Base-by-base conservation (phyloP, 2,888 invertebrate species). In the Leucania comma region DNA sequence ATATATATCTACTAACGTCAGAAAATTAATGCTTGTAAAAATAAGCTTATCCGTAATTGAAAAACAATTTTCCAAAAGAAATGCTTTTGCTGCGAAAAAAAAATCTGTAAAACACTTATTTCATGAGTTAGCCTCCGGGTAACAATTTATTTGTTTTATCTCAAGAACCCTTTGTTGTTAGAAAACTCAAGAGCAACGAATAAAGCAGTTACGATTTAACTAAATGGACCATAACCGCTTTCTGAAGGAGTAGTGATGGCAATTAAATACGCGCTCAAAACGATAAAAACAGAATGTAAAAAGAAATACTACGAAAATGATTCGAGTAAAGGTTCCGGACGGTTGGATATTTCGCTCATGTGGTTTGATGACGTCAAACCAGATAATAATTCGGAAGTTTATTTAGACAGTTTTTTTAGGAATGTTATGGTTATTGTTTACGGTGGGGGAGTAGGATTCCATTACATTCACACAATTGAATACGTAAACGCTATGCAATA, bases 71-170 rank as follows among this genome's bases (percentile, higher is more conserved):
- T 60, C 56, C 77, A 82, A 81, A 82, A 84, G 75, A 80, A 81
- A 83, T 86, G n/a, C n/a, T n/a, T n/a, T n/a, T n/a, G n/a, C 83
- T 84, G 78, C 78, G 77, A 85, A 87, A 73, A 87, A 77, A 78
- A 48, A 88, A 84, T 64, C 75, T 85, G 89, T 89, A 85, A 85
- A 89, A 88, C 84, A 87, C 86, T 89, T 72, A 87, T 89, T 89
- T 84, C 85, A 86, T 80, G 85, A 85, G 87, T 88, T 87, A 86
- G 87, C 88, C 82, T 71, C 83, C 68, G 85, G 86, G 83, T 87
- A 89, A 89, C 88, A 88, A 93, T 93, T 92, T 92, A 90, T 93
- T 93, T 93, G 89, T 90, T 91, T 92, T 93, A 93, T 93, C 92
- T 91, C 80, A 71, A 78, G 86, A 88, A 89, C 90, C 91, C 90